Base-by-base conservation (phyloP, 2,888 invertebrate species). In the Hypselothyrea guttata region DNA sequence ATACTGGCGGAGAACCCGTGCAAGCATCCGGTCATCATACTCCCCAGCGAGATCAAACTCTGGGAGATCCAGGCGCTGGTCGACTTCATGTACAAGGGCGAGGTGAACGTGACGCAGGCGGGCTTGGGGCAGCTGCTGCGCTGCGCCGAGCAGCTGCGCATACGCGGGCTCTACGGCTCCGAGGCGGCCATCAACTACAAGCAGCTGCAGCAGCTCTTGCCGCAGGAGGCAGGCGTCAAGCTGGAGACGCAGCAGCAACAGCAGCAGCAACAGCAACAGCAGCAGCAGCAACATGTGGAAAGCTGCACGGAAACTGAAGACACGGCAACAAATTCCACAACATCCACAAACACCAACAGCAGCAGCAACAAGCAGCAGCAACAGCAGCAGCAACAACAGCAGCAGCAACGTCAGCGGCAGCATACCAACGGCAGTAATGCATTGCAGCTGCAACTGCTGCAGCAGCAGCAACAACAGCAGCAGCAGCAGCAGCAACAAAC, bases 81-180 rank as follows among this genome's bases (percentile, higher is more conserved):
- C 30, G 96, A 96, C 90, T 96, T 96, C 87, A 96, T 96, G 96
- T 96, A 96, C 89, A 95, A 95, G 86, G 96, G 96, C 0, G 96
- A 96, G 88, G 96, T 96, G 28, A 96, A 95, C 86, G 95, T 96
- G 0, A 95, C 95, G 2, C 96, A 96, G 81, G 95, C 96, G 53
- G 95, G 96, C 61, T 90, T 96, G 46, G 94, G 95, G 28, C 94
- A 95, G 71, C 89, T 96, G n/a, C 90, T 96, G 7, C 94, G 94
- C 84, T 95, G 95, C 0, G 96, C 96, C 0, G 96, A 96, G 86
- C 94, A 95, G 11, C 88, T 96, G 75, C 95, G 96, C 86, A 95
- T 96, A 59, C 92, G 95, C 84, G 96, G 96, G 79, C 72, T 90
- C 0, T 90, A 90, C 47, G 90, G 90, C 0, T 87, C 88, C 2